Evolutionary conservation across 2,113 vertebrate genomes (phyloP), one percentile per base, ranked within the genome.

Genomic region (Chionomys nivalis): DNA sequence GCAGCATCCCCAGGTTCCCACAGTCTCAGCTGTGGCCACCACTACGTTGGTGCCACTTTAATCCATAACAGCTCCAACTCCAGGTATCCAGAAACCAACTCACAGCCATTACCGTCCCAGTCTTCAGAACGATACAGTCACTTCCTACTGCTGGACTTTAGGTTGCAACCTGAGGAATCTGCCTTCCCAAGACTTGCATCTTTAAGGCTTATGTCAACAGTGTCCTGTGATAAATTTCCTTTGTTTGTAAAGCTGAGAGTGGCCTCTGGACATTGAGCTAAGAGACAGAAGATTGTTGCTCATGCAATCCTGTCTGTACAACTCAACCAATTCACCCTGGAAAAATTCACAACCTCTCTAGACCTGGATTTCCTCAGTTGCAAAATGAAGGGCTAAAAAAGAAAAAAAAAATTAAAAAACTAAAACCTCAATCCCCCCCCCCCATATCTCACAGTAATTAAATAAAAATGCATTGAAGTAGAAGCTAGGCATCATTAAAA

Each of bases 221-320:
- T 68, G 49, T 39, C 24, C 68, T 55, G 31, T 66, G 82, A 93
- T 72, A 92, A 76, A 86, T 73, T 76, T n/a, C 39, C 81, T 94
- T 66, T 94, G 47, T 94, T 88, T 93, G n/a, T 36, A 93, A 90
- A 63, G 58, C 23, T 81, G 73, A 52, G 16, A 90, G 44, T 66
- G 24, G 47, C 85, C 89, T 94, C 96, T 96, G 63, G 66, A 92
- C 11, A 44, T 66, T 88, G 49, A 93, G 21, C 58, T 93, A 75
- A 94, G 82, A 91, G 44, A 94, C 7, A 82, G 75, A 65, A 94
- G 93, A 93, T 70, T 55, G 86, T 86, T 89, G 31, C 93, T 92
- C 70, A 94, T 77, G 93, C 73, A 83, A 83, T 88, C 33, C 26
- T 95, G 19, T 92, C 92, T 96, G 73, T 77, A 47, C 36, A 93